Conservation (phyloP, 2,888 invertebrate species). For the Cerastoderma edule region DNA sequence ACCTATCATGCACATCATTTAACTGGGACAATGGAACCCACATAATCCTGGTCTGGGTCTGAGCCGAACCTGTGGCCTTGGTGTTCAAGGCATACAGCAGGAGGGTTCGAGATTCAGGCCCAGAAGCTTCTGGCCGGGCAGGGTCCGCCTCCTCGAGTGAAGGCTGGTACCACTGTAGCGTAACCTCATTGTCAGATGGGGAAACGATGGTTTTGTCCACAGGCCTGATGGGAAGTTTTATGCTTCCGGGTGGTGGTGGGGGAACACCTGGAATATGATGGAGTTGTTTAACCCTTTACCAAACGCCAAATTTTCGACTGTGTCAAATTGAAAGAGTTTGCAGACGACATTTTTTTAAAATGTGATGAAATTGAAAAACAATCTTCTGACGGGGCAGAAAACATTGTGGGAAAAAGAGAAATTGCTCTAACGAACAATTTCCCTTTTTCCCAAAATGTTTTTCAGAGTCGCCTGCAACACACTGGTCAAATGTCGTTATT, state of each 20-base stretch:
- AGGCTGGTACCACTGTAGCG: constrained; percentile 80
- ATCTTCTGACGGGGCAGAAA: too few species aligned
- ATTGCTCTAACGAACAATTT: too few species aligned
- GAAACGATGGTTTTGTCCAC: constrained; percentile 67
- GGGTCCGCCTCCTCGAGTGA: constrained; percentile 73
- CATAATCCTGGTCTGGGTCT: constrained; percentile 52
- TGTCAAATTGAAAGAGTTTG: too few species aligned
- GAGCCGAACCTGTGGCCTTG: constrained; percentile 61
- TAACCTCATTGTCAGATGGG: constrained; percentile 74
- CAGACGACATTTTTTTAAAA: too few species aligned
- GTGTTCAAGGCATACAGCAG: constrained; percentile 73
- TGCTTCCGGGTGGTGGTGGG: constrained; percentile 68
- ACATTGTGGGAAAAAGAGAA: too few species aligned
- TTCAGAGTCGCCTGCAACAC: too few species aligned
- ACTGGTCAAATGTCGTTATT: too few species aligned
- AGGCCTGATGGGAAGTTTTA: constrained; percentile 58
- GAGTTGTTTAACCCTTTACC: too few species aligned
- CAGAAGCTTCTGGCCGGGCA: constrained; percentile 62
- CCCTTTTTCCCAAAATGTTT: too few species aligned
- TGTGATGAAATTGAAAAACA: too few species aligned
- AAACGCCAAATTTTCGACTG: too few species aligned
- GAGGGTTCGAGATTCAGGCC: constrained; percentile 67
- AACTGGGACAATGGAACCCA: constrained; percentile 77
- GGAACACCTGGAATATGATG: constrained; percentile 57
- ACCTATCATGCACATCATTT: constrained; percentile 79